Percentiles rank a stretch among this genome's conserved stretches.
These are phyloP conservation scores for Callithrix jacchus DNA, from an alignment of 2,113 vertebrate species.

Conservation along the genomic window DNA sequence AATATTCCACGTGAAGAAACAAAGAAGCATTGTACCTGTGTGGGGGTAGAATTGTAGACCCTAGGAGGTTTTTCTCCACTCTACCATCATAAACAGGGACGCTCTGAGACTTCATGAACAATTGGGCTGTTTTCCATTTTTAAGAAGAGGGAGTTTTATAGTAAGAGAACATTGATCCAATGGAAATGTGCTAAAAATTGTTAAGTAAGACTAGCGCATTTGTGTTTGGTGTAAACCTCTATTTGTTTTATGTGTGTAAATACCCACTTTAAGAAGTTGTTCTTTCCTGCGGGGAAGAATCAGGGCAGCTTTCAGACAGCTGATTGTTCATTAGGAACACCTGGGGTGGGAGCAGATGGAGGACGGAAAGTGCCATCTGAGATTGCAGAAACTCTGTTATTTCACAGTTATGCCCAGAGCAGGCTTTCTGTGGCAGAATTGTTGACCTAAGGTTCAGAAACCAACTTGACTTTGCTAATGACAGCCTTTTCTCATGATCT, in stretches of 20 bases:
- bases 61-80: background rate
- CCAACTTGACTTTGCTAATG: background rate
- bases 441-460: too few species aligned
- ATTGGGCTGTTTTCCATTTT: background rate
- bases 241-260: conserved; percentile 6
- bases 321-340: background rate
- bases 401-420: background rate
- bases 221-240: background rate
- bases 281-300: background rate
- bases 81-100: background rate
- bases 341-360: background rate
- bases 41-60: background rate
- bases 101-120: background rate
- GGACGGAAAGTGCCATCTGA: background rate
- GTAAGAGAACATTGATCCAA: background rate
- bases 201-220: background rate
- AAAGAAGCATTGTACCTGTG: background rate
- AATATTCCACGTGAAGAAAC: background rate
- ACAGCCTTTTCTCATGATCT: background rate
- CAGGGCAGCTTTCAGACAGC: background rate
- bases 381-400: background rate
- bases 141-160: background rate
- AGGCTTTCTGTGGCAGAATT: background rate
- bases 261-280: background rate
- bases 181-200: background rate